Base-by-base conservation (phyloP, 2,888 invertebrate species). In the Pristionchus japonicus region DNA sequence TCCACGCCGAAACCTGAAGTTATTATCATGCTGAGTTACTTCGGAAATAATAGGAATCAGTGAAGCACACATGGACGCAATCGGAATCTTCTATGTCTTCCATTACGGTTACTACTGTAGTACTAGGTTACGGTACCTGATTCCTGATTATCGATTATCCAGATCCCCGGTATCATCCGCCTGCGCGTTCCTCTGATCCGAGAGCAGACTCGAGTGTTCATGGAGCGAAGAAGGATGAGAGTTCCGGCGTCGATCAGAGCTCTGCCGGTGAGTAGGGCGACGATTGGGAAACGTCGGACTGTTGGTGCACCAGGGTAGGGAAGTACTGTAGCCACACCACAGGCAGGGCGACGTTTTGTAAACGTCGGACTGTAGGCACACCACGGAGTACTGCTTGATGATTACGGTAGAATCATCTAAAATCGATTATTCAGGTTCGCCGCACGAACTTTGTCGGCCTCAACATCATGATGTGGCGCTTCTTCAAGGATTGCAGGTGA, bases 391-490 rank as follows among this genome's bases (percentile, higher is more conserved):
- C n/a, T n/a, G n/a, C n/a, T n/a, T n/a, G n/a, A n/a, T n/a, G n/a
- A n/a, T n/a, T n/a, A n/a, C n/a, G n/a, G n/a, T n/a, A n/a, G n/a
- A n/a, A n/a, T n/a, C n/a, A n/a, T n/a, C n/a, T n/a, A n/a, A n/a
- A n/a, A n/a, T n/a, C n/a, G n/a, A n/a, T 67, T 2, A 88, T 88
- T 23, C 88, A 90, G 88, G 89, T 90, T 37, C 90, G 91, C 20
- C 89, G 91, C 4, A 91, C 90, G 1, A 89, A 89, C 49, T 91
- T 89, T 77, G 90, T 91, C 64, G 91, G 90, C 17, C 84, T 92
- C 80, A 92, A 92, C 84, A 89, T 90, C 27, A 52, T 91, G 84
- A 90, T 92, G 31, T 92, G 92, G 92, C 85, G 90, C 34, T 89
- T 90, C 87, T 92, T 91, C 89, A 89, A 91, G 83, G 90, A 90